phyloP scores from a whole-genome alignment of 2,113 vertebrate genomes.

The Ctenomys sociabilis region DNA sequence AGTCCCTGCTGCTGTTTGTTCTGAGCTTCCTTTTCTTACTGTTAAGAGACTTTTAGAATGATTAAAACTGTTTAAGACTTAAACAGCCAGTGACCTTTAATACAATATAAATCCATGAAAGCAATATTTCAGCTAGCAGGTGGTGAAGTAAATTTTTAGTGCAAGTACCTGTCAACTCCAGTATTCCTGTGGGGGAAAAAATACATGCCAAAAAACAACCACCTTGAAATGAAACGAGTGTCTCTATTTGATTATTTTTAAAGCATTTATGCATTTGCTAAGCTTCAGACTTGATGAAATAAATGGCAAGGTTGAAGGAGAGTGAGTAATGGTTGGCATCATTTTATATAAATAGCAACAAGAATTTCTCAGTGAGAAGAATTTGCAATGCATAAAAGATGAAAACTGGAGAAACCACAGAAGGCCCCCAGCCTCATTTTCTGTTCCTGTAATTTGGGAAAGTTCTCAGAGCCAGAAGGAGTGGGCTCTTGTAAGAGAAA shows the following conservation, averaged over 20 bases:
- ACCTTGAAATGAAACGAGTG: conserved; percentile 78
- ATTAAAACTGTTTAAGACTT: conserved; percentile 90
- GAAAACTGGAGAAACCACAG: conserved; percentile 39
- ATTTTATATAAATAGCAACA: conserved; percentile 78
- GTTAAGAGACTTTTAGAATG: conserved; percentile 89
- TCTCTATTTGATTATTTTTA: conserved; percentile 82
- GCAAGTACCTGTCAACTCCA: conserved; percentile 86
- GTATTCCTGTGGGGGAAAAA: conserved; percentile 75
- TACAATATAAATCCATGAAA: conserved; percentile 89
- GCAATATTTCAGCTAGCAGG: conserved; percentile 89
- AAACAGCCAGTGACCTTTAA: conserved; percentile 91
- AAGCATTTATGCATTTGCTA: conserved; percentile 78
- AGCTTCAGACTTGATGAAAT: conserved; percentile 76
- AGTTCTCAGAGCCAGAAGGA: not conserved
- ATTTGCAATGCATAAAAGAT: conserved; percentile 61
- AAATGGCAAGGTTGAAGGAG: conserved; percentile 75
- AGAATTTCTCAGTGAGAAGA: conserved; percentile 71
- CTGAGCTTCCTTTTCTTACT: conserved; percentile 89
- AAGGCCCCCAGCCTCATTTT: not conserved
- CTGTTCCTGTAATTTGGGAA: not conserved
- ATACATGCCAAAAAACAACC: conserved; percentile 77
- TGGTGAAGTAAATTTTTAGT: conserved; percentile 87
- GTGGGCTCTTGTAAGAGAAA: not conserved
- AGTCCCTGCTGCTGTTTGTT: conserved; percentile 94
- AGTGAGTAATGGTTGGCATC: conserved; percentile 80